Evolutionary conservation across 2,888 invertebrate genomes (phyloP).

Genomic region (Lissonota sp.): DNA sequence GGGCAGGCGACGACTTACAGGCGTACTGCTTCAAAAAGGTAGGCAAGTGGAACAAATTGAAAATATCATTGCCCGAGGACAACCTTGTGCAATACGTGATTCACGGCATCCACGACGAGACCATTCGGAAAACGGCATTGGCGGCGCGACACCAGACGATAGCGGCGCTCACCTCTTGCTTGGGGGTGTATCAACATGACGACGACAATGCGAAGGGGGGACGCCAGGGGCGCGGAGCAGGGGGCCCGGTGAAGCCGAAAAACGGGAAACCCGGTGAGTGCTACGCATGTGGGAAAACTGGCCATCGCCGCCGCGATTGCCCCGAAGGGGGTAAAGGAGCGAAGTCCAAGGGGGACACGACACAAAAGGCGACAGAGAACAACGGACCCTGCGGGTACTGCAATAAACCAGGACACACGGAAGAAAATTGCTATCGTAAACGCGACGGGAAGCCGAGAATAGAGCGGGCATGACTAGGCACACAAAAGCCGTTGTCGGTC

Average conservation of each 20-base stretch:
- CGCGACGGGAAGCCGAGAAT: not conserved
- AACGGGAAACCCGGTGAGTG: too few species aligned
- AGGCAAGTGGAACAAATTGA: constrained; percentile 41
- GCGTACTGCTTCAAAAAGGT: constrained; percentile 21
- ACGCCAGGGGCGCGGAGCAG: not conserved
- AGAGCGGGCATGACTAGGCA: not conserved
- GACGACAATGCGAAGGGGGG: constrained; percentile 2
- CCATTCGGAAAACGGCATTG: constrained; percentile 31
- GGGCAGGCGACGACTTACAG: too few species aligned
- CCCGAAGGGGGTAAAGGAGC: too few species aligned
- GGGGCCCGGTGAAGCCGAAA: too few species aligned
- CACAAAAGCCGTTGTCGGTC: not conserved
- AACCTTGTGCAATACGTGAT: constrained; percentile 38
- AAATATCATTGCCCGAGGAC: constrained; percentile 30
- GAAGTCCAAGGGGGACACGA: too few species aligned
- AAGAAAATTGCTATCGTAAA: constrained; percentile 7
- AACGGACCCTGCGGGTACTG: not conserved
- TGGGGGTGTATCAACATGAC: too few species aligned
- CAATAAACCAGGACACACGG: too few species aligned
- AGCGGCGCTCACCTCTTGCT: constrained; percentile 1
- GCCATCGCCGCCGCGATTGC: too few species aligned
- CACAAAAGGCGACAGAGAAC: not conserved
- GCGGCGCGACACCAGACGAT: constrained; percentile 29
- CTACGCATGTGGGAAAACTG: too few species aligned
- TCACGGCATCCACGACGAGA: constrained; percentile 40